These are phyloP conservation scores for Epinephelus malabaricus DNA, from an alignment of 2,797 vertebrate species.

Conservation along the genomic window DNA sequence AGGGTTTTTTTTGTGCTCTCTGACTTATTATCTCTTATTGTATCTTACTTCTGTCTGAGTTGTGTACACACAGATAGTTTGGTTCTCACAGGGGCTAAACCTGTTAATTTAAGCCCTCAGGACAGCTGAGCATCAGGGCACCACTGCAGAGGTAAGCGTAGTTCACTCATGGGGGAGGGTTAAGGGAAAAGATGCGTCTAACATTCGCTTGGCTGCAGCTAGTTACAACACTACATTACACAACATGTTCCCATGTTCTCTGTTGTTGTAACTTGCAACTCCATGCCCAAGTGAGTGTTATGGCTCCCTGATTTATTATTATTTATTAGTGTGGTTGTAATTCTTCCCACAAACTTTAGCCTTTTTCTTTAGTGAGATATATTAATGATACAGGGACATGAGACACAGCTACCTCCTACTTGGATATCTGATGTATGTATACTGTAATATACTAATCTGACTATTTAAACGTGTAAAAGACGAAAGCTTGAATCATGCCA, in stretches of 20 bases:
- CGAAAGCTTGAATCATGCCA: too few species aligned
- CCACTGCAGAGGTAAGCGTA: constrained; percentile 4
- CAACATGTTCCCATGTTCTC: neutral
- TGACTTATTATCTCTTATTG: neutral
- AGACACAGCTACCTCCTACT: too few species aligned
- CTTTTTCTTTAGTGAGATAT: too few species aligned
- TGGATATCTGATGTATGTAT: too few species aligned
- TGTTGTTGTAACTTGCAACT: too few species aligned
- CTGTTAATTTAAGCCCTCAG: constrained; percentile 40
- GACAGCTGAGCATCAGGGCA: constrained; percentile 12
- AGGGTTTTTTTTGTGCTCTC: neutral
- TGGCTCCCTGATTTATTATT: too few species aligned
- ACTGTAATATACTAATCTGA: too few species aligned
- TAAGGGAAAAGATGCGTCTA: constrained; percentile 11
- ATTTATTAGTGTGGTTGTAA: too few species aligned
- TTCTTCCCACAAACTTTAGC: too few species aligned
- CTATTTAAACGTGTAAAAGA: too few species aligned
- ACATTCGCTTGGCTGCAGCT: neutral
- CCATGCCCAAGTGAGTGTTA: too few species aligned
- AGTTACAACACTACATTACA: constrained; percentile 7
- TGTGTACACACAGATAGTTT: constrained; percentile 5
- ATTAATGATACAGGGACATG: too few species aligned
- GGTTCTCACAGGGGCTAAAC: constrained; percentile 1
- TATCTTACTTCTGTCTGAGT: constrained; percentile 11
- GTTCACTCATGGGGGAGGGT: constrained; percentile 4